Conservation (phyloP, 2,888 invertebrate genomes). For the Orthosia incerta region DNA sequence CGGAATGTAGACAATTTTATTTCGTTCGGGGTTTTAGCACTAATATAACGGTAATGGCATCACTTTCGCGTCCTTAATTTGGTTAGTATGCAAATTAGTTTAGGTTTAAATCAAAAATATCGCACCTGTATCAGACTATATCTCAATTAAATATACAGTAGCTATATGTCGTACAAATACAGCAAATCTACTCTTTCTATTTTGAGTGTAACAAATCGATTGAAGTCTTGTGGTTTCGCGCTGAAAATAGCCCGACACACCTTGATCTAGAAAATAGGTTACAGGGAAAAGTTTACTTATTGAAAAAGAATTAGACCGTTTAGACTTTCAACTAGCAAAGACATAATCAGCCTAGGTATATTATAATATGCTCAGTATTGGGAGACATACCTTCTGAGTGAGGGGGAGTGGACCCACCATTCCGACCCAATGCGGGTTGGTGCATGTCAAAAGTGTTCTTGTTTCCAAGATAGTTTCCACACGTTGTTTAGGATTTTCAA, state of each 20-base stretch:
- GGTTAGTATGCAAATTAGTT: constrained; percentile 50
- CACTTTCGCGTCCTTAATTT: constrained; percentile 35
- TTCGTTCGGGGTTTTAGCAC: constrained; percentile 36
- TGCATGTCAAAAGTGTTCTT: no score
- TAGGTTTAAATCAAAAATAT: constrained; percentile 38
- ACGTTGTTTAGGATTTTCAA: no score
- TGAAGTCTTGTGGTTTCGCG: constrained; percentile 21
- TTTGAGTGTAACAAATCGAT: constrained; percentile 36
- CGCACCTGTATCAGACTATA: constrained; percentile 5
- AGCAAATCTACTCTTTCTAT: constrained; percentile 20
- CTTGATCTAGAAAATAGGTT: constrained; percentile 56
- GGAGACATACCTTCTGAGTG: no score
- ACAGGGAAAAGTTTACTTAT: constrained; percentile 28
- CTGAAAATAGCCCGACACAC: constrained; percentile 45
- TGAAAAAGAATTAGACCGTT: background rate
- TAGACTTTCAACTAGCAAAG: background rate
- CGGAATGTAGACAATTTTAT: constrained; percentile 33
- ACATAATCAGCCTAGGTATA: no score
- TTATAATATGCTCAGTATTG: no score
- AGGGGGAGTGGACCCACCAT: no score
- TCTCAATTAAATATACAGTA: constrained; percentile 12
- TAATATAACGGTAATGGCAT: constrained; percentile 47
- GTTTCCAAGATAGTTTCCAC: no score
- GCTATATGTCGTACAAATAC: background rate
- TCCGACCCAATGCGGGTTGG: no score